Conservation (phyloP, 1,140 invertebrate genomes). For the Trichonephila clavata region DNA sequence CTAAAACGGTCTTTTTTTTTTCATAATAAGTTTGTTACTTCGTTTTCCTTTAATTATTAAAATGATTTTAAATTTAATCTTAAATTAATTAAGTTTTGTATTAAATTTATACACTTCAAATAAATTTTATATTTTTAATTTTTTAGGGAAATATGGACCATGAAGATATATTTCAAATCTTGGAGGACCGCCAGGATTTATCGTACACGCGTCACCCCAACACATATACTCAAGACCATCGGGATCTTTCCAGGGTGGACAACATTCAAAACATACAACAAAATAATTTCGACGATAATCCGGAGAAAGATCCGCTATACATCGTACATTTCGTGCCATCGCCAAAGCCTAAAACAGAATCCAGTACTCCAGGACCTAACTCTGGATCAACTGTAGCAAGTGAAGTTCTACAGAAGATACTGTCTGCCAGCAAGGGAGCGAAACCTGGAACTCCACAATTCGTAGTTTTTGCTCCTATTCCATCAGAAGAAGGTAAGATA, state of each 20-base stretch:
- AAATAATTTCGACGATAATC: conserved; percentile 46
- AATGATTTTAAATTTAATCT: too few relatives aligned
- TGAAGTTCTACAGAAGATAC: conserved; percentile 71
- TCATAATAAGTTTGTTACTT: too few relatives aligned
- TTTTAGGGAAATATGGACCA: conserved; percentile 27
- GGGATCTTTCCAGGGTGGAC: conserved; percentile 14
- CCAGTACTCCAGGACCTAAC: conserved; percentile 1
- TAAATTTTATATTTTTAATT: background rate
- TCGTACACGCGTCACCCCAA: background rate
- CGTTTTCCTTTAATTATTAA: too few relatives aligned
- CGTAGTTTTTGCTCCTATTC: conserved; percentile 62
- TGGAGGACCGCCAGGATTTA: conserved; percentile 62
- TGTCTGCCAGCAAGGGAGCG: conserved; percentile 54
- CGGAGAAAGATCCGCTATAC: conserved; percentile 69
- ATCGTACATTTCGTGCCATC: conserved; percentile 74
- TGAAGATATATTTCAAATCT: conserved; percentile 64
- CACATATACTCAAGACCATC: background rate
- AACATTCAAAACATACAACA: background rate
- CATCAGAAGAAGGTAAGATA: conserved; percentile 24
- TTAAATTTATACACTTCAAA: too few relatives aligned
- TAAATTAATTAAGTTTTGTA: too few relatives aligned
- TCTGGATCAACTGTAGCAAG: conserved; percentile 8
- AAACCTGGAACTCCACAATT: conserved; percentile 72
- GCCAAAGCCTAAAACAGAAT: conserved; percentile 59
- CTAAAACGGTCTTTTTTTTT: too few relatives aligned